Conservation (phyloP, 2,113 vertebrate species). For the Varanus salvator region DNA sequence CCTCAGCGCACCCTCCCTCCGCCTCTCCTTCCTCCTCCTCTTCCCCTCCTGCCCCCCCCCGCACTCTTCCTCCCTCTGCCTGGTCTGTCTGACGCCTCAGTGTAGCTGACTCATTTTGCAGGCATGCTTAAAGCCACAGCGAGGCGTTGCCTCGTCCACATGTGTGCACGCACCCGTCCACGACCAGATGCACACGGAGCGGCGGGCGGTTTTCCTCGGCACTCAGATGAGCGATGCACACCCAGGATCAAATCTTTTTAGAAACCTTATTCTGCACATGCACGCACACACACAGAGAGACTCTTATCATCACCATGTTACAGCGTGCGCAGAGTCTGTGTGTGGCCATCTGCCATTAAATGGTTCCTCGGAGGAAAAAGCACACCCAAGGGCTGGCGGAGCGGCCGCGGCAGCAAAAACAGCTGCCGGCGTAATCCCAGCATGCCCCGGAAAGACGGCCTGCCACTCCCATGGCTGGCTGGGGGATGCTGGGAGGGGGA, state of each 20-base stretch:
- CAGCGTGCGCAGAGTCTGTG: not conserved
- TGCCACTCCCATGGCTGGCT: too few species aligned
- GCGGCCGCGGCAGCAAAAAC: not conserved
- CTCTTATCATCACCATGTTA: not conserved
- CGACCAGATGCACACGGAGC: not conserved
- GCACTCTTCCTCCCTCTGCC: conserved; percentile 48
- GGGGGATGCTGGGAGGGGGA: too few species aligned
- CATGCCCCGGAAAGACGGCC: too few species aligned
- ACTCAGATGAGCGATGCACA: not conserved
- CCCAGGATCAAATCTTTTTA: not conserved
- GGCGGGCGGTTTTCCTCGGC: conserved; percentile 24
- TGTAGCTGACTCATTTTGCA: conserved; percentile 87
- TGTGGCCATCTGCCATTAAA: not conserved
- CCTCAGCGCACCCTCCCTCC: conserved; percentile 65
- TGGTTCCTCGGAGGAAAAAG: not conserved
- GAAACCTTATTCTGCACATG: too few species aligned
- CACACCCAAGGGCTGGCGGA: not conserved
- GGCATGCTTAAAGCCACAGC: conserved; percentile 88
- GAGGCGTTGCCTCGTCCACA: conserved; percentile 36
- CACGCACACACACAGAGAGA: not conserved
- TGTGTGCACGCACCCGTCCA: not conserved
- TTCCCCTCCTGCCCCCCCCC: conserved; percentile 65
- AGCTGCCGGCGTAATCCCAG: too few species aligned
- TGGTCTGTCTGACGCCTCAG: conserved; percentile 83
- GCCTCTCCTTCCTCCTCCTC: conserved; percentile 72